Conservation (phyloP, 2,113 vertebrate genomes). For the Petroica traversi region DNA sequence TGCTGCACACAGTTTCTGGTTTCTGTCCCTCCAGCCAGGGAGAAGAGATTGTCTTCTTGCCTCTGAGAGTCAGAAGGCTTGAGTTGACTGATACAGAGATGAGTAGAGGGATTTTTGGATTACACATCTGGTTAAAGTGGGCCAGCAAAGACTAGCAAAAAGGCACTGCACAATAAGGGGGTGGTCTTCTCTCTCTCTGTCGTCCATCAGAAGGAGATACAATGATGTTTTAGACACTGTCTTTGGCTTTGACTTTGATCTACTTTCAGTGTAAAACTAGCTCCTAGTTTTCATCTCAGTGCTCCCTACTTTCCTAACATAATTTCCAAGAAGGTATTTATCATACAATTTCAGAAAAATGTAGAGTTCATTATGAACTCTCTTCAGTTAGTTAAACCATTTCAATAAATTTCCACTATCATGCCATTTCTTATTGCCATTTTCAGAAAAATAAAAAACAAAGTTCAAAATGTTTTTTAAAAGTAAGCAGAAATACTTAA, state of each 20-base stretch:
- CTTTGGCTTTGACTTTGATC: neutral
- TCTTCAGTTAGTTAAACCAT: neutral
- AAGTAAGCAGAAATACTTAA: neutral
- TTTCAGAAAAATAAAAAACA: neutral
- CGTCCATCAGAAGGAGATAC: neutral
- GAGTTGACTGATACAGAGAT: neutral
- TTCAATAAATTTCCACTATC: neutral
- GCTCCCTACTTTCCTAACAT: neutral
- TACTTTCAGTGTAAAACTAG: neutral
- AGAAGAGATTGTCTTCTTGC: neutral
- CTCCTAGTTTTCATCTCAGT: neutral
- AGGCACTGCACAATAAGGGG: neutral
- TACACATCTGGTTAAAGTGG: neutral
- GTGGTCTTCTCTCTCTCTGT: neutral
- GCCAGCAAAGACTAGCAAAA: neutral
- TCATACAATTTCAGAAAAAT: neutral
- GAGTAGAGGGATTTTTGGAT: neutral
- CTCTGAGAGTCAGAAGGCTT: neutral
- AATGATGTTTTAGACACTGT: neutral
- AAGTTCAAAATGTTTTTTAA: neutral
- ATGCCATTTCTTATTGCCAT: neutral
- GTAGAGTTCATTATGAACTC: neutral
- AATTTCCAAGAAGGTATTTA: neutral
- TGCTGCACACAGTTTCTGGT: neutral
- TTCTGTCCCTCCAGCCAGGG: neutral